Conservation (phyloP, 2,888 invertebrate species). For the Pheosia gnoma region DNA sequence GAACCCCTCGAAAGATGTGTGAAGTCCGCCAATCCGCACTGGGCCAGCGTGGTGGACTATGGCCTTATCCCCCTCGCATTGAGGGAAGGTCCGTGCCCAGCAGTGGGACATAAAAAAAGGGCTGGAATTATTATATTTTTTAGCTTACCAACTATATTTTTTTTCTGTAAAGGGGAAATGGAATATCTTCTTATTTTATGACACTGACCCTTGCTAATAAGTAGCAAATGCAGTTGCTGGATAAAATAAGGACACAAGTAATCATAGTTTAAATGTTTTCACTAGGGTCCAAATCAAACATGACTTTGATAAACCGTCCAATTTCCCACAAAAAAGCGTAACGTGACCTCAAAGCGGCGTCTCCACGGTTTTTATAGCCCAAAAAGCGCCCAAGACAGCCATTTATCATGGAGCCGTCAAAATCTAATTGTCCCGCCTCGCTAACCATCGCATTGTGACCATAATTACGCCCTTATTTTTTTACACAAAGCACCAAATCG, state of each 20-base stretch:
- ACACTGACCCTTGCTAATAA: too few species aligned
- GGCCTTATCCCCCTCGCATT: too few species aligned
- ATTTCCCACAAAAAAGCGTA: constrained; percentile 28
- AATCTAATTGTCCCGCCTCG: constrained; percentile 82
- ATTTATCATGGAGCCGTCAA: constrained; percentile 82
- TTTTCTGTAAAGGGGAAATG: too few species aligned
- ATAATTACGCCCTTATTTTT: constrained; percentile 80
- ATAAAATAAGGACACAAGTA: background rate
- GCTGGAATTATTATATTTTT: too few species aligned
- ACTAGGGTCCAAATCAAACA: background rate
- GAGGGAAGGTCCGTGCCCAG: too few species aligned
- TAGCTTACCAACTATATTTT: too few species aligned
- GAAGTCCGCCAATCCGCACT: too few species aligned
- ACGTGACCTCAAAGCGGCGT: constrained; percentile 31
- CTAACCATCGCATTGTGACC: constrained; percentile 79
- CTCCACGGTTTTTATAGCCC: constrained; percentile 48
- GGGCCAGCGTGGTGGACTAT: too few species aligned
- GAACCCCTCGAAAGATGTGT: too few species aligned
- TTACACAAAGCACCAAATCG: constrained; percentile 71
- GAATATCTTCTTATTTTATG: too few species aligned
- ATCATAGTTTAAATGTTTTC: background rate
- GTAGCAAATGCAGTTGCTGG: background rate
- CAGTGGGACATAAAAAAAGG: too few species aligned
- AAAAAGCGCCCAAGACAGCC: constrained; percentile 64
- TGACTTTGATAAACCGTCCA: constrained; percentile 3